Base-by-base conservation (phyloP, 2,888 invertebrate genomes). In the Melieria picta region DNA sequence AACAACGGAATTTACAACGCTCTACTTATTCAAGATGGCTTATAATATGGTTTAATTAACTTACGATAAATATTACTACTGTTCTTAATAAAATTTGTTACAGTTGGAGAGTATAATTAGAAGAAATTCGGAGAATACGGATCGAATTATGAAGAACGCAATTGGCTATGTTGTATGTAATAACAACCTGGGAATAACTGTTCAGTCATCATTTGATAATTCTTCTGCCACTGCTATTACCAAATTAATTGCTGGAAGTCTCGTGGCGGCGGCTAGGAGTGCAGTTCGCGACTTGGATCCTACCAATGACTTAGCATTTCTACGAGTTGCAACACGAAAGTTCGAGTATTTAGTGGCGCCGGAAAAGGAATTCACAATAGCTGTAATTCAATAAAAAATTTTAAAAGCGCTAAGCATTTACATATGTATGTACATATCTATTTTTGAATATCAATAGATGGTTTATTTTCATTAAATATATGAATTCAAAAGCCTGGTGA, bases 291-390 rank as follows among this genome's bases (percentile, higher is more conserved):
- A 86, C 73, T 65, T 86, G 16, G 85, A 86, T 72, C 77, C 83
- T 47, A 76, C 80, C 11, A 85, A 86, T 71, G 80, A 83, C 65
- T 77, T 86, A 9, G 77, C 74, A 55, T 86, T 81, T 74, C 70
- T 86, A 58, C 79, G 86, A 4, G 80, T 86, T n/a, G 79, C 72
- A n/a, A 85, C 86, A 7, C 80, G 81, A 58, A 85, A 85, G 72
- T 78, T 77, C 50, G 86, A 86, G 72, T 84, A 81, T 73, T 77
- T 86, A 9, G 79, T 86, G 45, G 84, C 83, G 0, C 82, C 84
- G 0, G 82, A 86, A 68, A 77, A 80, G 0, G 77, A 82, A 4
- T 86, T 86, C 72, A 86, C 84, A 5, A 80, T 86, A 61, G 80
- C 84, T n/a, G 85, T 84, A 7, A 75, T 82, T 66, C 84, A 85